Base-by-base conservation (phyloP, 2,888 invertebrate genomes). In the Oscheius sp. region DNA sequence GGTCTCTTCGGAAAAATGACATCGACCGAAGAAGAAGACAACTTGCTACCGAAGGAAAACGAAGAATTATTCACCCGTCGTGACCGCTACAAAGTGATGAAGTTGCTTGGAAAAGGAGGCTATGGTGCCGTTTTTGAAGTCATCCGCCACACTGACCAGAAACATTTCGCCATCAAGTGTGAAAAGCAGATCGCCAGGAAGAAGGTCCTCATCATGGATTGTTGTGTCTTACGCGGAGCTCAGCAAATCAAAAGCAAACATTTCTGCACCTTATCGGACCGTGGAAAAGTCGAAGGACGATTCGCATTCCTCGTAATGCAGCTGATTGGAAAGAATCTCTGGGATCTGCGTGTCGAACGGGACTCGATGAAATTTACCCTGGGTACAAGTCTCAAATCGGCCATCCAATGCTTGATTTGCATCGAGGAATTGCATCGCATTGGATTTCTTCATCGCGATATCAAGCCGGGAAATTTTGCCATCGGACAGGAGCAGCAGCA, bases 291-390 rank as follows among this genome's bases (percentile, higher is more conserved):
- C 16, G 73, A 77, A 23, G 78, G 75, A 21, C 79, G 83, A 0
- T 85, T 85, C 79, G 73, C 76, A 58, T 85, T 81, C 56, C 59
- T 85, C 41, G 79, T 85, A 23, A 85, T 85, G 85, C 82, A 77
- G 49, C 64, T 85, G 79, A 78, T 85, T 49, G 84, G 84, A 25
- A 79, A 74, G 63, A 85, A 85, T 63, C 73, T 85, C 25, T 85
- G 84, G 85, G 85, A 85, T 70, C 69, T 85, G 41, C 68, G 85
- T 49, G 73, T 83, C 49, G 80, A 81, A 6, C 73, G 79, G 2
- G 72, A 76, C 0, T 72, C 75, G 29, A 63, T 76, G 23, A 63
- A 70, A 29, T 82, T 79, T 73, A 75, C 69, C 2, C 55, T 81
- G 29, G 74, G 74, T 5, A 82, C 82, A n/a, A 69, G 80, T 23